These are phyloP conservation scores for Temnothorax ravouxi DNA, from an alignment of 2,888 invertebrate species.

Conservation along the genomic window DNA sequence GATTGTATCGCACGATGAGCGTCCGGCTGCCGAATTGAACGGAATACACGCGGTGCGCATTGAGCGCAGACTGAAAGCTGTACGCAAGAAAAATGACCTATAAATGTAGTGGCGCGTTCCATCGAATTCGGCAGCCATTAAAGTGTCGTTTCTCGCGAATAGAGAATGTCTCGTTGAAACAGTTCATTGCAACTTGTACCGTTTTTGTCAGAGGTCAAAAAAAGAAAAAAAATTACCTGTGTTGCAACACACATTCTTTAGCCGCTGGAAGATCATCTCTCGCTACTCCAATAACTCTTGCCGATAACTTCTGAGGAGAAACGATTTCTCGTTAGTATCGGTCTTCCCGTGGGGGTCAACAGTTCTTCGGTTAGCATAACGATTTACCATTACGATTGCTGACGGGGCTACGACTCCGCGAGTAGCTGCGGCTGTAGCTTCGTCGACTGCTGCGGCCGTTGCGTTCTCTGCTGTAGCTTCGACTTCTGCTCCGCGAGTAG, in stretches of 20 bases:
- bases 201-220: background rate
- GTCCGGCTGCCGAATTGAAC: background rate
- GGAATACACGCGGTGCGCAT: background rate
- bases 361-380: background rate
- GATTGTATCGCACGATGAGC: background rate
- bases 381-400: slow-evolving; percentile 79
- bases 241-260: slow-evolving; percentile 51
- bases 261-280: slow-evolving; percentile 81
- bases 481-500: slow-evolving; percentile 83
- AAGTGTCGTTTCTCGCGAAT: slow-evolving; percentile 11
- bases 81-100: background rate
- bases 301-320: slow-evolving; percentile 82
- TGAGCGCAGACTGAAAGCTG: background rate
- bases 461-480: slow-evolving; percentile 82
- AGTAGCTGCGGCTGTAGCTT: slow-evolving; percentile 85
- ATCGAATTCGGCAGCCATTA: background rate
- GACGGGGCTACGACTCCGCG: slow-evolving; percentile 84
- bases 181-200: background rate
- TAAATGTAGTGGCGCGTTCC: background rate
- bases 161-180: background rate
- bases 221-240: slow-evolving; percentile 60
- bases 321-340: slow-evolving; percentile 40
- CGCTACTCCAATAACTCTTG: slow-evolving; percentile 85
- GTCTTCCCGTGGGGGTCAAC: background rate
- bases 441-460: slow-evolving; percentile 82